Conservation (phyloP, 2,113 vertebrate species). For the Archilochus colubris region DNA sequence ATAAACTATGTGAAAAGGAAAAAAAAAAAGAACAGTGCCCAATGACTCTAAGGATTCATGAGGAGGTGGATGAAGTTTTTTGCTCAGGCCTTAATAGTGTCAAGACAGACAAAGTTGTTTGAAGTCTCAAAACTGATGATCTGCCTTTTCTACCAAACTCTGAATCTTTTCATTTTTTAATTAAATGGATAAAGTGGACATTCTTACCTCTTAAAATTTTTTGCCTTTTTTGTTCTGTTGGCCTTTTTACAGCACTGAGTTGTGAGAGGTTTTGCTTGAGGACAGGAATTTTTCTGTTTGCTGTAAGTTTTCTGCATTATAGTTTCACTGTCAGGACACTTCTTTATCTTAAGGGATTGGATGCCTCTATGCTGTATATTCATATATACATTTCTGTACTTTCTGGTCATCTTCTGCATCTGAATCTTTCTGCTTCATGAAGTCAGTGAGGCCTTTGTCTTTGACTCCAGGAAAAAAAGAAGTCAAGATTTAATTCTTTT, state of each 20-base stretch:
- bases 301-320: background rate
- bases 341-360: background rate
- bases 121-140: background rate
- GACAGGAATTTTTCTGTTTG: background rate
- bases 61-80: background rate
- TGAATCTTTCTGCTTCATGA: background rate
- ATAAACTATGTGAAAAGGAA: background rate
- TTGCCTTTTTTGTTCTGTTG: background rate
- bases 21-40: background rate
- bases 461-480: background rate
- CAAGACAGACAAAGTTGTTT: background rate
- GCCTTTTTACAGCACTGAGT: background rate
- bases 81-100: background rate
- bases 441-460: background rate
- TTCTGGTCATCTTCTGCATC: background rate
- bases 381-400: background rate
- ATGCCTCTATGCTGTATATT: background rate
- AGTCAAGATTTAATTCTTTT: background rate
- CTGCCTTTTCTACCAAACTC: background rate
- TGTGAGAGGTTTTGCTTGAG: background rate
- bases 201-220: background rate
- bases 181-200: too few relatives aligned
- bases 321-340: background rate
- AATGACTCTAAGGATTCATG: background rate
- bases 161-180: background rate